Percentiles rank a stretch among this genome's conserved stretches.
Evolutionary conservation across 2,797 vertebrate species (phyloP).

Genomic region (Lutjanus argentimaculatus): DNA sequence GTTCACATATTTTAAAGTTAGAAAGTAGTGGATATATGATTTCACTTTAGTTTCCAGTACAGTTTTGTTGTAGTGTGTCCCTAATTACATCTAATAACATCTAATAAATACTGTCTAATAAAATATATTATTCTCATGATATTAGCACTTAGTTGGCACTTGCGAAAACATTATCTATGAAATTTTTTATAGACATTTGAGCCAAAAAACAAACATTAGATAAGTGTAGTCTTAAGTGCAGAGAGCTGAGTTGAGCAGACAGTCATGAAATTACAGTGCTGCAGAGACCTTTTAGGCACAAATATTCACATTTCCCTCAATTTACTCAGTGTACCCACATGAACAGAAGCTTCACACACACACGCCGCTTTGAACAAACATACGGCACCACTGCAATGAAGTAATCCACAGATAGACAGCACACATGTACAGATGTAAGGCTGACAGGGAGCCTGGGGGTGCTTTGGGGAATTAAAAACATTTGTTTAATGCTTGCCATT

Average conservation of each 20-base stretch:
- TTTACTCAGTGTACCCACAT: background rate
- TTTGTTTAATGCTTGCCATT: conserved; percentile 62
- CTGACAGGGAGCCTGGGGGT: conserved; percentile 52
- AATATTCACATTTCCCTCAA: conserved; percentile 7
- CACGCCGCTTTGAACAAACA: conserved; percentile 8
- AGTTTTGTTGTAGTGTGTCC: too few relatives aligned
- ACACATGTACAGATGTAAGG: conserved; percentile 38
- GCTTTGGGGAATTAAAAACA: conserved; percentile 60
- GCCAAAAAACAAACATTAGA: conserved; percentile 7
- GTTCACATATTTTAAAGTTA: too few relatives aligned
- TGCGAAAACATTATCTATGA: background rate
- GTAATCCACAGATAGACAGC: conserved; percentile 27
- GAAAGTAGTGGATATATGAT: too few relatives aligned
- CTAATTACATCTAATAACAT: too few relatives aligned
- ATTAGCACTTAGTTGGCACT: background rate
- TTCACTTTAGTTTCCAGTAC: too few relatives aligned
- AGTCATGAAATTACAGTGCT: conserved; percentile 61
- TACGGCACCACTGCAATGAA: conserved; percentile 10
- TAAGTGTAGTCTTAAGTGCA: conserved; percentile 35
- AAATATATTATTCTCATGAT: too few relatives aligned
- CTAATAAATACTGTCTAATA: too few relatives aligned
- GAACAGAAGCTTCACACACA: conserved; percentile 4
- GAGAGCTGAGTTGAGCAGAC: conserved; percentile 11
- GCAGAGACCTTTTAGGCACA: conserved; percentile 26
- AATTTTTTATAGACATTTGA: conserved; percentile 9